Percentiles rank a stretch among this genome's conserved stretches.
These are phyloP conservation scores for Aphidius gifuensis DNA, from an alignment of 1,140 invertebrate species.

Conservation along the genomic window DNA sequence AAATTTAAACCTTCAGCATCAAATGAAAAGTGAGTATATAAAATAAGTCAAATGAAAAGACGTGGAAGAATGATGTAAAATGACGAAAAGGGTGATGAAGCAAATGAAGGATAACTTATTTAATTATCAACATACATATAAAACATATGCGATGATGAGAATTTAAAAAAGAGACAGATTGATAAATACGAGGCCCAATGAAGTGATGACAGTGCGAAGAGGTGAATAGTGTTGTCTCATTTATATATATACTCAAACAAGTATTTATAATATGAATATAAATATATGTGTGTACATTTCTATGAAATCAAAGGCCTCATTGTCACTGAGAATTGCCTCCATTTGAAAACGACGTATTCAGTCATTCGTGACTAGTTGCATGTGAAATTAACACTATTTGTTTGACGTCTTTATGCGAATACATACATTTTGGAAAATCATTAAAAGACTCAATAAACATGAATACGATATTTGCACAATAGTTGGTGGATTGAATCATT, in stretches of 20 bases:
- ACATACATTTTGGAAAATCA: background rate
- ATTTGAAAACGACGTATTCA: conserved; percentile 57
- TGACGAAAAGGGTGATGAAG: conserved; percentile 7
- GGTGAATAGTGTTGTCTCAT: too few relatives aligned
- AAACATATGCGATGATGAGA: background rate
- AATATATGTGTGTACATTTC: conserved; percentile 48
- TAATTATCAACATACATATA: conserved; percentile 18
- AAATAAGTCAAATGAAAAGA: conserved; percentile 7
- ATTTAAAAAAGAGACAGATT: too few relatives aligned
- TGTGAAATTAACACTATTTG: conserved; percentile 56
- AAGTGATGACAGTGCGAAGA: too few relatives aligned
- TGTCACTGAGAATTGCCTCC: conserved; percentile 54
- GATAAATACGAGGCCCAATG: too few relatives aligned
- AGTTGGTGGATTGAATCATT: too few relatives aligned
- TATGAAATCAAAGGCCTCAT: conserved; percentile 56
- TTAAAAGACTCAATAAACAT: too few relatives aligned
- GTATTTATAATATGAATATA: conserved; percentile 12
- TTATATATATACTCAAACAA: background rate
- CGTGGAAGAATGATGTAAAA: background rate
- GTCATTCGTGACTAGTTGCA: conserved; percentile 33
- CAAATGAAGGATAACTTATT: conserved; percentile 19
- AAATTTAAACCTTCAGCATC: too few relatives aligned
- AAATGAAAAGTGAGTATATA: too few relatives aligned
- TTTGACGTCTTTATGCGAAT: conserved; percentile 32
- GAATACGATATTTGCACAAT: too few relatives aligned